Conservation (phyloP, 2,888 invertebrate species). For the Camptogramma bilineatum region DNA sequence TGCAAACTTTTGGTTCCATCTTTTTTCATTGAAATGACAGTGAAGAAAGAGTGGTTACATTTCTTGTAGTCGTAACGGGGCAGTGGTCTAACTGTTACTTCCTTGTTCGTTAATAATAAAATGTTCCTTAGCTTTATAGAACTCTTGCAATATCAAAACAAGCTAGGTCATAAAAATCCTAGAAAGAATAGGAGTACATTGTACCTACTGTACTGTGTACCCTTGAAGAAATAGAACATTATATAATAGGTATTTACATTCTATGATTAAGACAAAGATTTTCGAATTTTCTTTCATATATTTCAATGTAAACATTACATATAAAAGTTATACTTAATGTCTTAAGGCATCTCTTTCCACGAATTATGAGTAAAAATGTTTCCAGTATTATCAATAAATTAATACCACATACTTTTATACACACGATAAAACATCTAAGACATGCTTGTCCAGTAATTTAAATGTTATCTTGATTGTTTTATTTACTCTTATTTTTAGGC, state of each 20-base stretch:
- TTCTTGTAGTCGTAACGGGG: too few relatives aligned
- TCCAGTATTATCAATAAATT: conserved; percentile 15
- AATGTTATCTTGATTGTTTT: background rate
- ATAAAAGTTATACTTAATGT: conserved; percentile 52
- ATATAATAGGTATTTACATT: background rate
- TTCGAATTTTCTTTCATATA: conserved; percentile 28
- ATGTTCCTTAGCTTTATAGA: too few relatives aligned
- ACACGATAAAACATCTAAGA: conserved; percentile 1
- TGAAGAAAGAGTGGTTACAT: too few relatives aligned
- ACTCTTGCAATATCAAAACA: too few relatives aligned
- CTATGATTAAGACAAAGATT: background rate
- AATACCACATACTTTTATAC: background rate
- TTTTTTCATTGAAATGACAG: too few relatives aligned
- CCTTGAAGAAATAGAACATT: too few relatives aligned
- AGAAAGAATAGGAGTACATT: too few relatives aligned
- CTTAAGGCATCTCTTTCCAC: conserved; percentile 57
- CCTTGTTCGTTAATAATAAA: too few relatives aligned
- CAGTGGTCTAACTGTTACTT: too few relatives aligned
- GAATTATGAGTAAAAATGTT: conserved; percentile 35
- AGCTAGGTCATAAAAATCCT: too few relatives aligned
- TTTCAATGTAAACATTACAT: conserved; percentile 61
- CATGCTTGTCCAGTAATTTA: conserved; percentile 1
- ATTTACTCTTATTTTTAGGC: background rate
- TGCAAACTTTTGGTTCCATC: too few relatives aligned
- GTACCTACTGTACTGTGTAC: too few relatives aligned